Conservation (phyloP, 2,888 invertebrate species). For the Esperia sulphurella region DNA sequence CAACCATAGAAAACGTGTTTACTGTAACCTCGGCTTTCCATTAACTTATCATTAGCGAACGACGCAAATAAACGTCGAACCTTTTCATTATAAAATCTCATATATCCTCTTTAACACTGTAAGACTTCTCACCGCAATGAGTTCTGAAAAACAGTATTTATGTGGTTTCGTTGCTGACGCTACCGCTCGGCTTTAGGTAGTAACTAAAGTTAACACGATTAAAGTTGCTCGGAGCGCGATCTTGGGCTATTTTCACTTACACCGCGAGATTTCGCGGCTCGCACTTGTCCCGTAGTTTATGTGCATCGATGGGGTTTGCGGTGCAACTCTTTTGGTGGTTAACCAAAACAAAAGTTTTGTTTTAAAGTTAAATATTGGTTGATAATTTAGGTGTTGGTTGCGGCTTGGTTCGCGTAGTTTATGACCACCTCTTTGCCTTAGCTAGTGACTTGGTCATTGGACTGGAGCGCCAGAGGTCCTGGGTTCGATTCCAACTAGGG, state of each 20-base stretch:
- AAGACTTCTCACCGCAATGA: background rate
- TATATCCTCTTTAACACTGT: too few species aligned
- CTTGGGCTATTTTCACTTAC: slow-evolving; percentile 56
- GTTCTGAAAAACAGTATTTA: background rate
- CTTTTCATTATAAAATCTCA: too few species aligned
- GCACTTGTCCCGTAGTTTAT: slow-evolving; percentile 15
- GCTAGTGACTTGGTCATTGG: too few species aligned
- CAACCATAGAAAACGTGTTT: too few species aligned
- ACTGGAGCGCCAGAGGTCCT: too few species aligned
- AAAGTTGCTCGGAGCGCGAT: slow-evolving; percentile 59
- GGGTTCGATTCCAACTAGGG: too few species aligned
- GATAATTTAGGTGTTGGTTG: too few species aligned
- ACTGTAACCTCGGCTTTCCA: too few species aligned
- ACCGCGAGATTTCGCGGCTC: slow-evolving; percentile 15
- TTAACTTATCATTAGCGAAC: too few species aligned
- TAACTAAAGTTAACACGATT: slow-evolving; percentile 56
- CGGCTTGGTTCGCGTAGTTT: too few species aligned
- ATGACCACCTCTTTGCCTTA: too few species aligned
- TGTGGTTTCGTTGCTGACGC: slow-evolving; percentile 26
- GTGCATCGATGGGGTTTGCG: background rate
- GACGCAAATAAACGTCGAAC: too few species aligned
- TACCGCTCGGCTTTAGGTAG: slow-evolving; percentile 25
- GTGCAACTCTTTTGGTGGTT: background rate
- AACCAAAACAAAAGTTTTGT: background rate
- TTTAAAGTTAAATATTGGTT: background rate